Evolutionary conservation across 2,888 invertebrate species (phyloP), one percentile per base, ranked within the genome.

Genomic region (Miltochrista miniata): DNA sequence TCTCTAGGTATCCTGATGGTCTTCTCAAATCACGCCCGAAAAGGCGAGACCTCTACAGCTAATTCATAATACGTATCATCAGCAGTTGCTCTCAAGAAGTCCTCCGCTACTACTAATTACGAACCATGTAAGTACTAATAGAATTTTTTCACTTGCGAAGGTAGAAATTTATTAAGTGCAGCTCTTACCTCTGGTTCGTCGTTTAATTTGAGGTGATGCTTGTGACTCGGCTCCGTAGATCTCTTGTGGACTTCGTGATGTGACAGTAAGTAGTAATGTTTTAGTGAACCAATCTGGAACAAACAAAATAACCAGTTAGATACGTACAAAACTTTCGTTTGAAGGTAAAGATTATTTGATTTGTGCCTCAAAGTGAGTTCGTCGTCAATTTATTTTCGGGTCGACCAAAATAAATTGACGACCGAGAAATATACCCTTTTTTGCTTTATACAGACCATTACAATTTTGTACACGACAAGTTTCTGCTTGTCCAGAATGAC

Each of bases 221-320:
- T 93, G 69, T 94, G 94, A 84, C 96, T 97, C 55, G 94, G 93
- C 64, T 94, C 93, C 46, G 95, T 85, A 10, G 98, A 98, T 61
- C 98, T 93, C 87, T 97, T 98, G 80, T 95, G 94, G 53, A 98
- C 93, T 71, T 94, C 95, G 65, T 95, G 94, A 85, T 98, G 98
- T 76, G 96, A 95, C 81, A 98, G 94, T 72, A 98, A 92, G 83
- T 96, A 98, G 89, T 95, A 98, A 70, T 95, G 95, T 77, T 95
- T 95, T 79, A 98, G 92, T 56, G 96, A 94, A 60, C 98, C 98
- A 81, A 98, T 97, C 98, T 98, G 95, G 54, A 96, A 95, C 76
- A 92, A 87, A 7, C 79, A 8, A 76, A 12, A 49, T 24, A 54
- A 37, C n/a, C 35, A 18, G 36, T 35, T 35, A 41, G 35, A 15